Evolutionary conservation across 2,113 vertebrate genomes (phyloP).

Genomic region (Mesitornis unicolor): DNA sequence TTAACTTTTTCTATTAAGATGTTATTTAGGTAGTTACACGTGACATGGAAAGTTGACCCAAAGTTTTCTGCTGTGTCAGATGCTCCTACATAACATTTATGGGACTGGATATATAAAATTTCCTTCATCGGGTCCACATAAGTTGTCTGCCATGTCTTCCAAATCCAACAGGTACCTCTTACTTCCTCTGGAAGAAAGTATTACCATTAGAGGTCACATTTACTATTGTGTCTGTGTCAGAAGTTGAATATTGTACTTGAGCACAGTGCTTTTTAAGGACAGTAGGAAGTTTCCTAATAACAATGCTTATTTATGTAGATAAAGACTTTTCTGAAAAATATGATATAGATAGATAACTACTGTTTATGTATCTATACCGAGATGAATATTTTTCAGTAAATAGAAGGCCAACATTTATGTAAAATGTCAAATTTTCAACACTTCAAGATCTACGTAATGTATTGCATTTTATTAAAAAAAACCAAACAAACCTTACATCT

Average conservation of each 20-base stretch:
- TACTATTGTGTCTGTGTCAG: constrained; percentile 46
- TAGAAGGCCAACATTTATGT: neutral
- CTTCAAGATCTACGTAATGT: neutral
- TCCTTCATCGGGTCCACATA: neutral
- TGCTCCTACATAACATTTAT: neutral
- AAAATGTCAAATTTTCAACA: neutral
- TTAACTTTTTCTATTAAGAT: constrained; percentile 17
- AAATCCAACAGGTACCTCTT: constrained; percentile 30
- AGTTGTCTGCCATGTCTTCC: constrained; percentile 34
- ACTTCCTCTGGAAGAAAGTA: constrained; percentile 43
- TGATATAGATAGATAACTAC: constrained; percentile 11
- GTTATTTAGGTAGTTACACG: constrained; percentile 8
- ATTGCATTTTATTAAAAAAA: neutral
- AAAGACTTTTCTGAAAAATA: constrained; percentile 9
- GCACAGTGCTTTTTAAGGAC: constrained; percentile 52
- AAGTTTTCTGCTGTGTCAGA: constrained; percentile 33
- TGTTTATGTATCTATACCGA: constrained; percentile 21
- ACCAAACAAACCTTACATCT: neutral
- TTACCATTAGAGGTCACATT: neutral
- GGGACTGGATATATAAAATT: neutral
- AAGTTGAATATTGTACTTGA: constrained; percentile 46
- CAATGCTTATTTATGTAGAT: constrained; percentile 13
- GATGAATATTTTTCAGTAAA: neutral
- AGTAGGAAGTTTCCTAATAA: constrained; percentile 1
- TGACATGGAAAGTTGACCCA: neutral